These are phyloP conservation scores for Diachrysia chrysitis DNA, from an alignment of 2,888 invertebrate species.

Conservation along the genomic window DNA sequence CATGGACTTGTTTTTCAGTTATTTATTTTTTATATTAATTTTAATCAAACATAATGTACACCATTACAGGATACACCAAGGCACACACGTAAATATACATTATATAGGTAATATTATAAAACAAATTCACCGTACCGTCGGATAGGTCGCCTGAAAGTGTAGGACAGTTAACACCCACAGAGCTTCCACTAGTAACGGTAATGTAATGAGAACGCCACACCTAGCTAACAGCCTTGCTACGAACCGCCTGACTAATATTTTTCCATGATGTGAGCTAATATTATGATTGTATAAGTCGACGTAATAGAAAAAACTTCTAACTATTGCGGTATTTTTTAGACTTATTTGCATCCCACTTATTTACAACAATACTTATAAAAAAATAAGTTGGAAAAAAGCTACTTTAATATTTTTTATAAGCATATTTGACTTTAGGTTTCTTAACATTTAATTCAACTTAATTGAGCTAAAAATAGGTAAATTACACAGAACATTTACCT, in stretches of 20 bases:
- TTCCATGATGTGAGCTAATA: neutral
- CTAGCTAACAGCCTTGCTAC: neutral
- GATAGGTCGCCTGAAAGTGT: neutral
- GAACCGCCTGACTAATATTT: neutral
- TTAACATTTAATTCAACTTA: neutral
- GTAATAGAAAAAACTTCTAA: neutral
- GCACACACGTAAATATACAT: no score
- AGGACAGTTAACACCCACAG: neutral
- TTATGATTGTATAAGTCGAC: neutral
- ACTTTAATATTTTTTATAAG: no score
- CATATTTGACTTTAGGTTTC: neutral
- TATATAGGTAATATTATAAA: no score
- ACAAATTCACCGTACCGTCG: no score
- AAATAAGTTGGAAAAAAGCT: no score
- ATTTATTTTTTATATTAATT: no score
- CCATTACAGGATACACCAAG: no score
- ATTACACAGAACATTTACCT: neutral
- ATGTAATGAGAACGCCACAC: constrained; percentile 3
- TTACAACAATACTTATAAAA: no score
- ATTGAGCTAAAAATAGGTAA: neutral
- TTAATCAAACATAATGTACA: no score
- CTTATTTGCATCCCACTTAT: no score
- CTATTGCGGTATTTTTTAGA: no score
- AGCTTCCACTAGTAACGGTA: neutral
- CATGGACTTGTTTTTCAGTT: no score